A percentile compares a stretch with the other conserved stretches of the same genome.
phyloP scores from a whole-genome alignment of 1,140 invertebrate species.

The Drosophila miranda region DNA sequence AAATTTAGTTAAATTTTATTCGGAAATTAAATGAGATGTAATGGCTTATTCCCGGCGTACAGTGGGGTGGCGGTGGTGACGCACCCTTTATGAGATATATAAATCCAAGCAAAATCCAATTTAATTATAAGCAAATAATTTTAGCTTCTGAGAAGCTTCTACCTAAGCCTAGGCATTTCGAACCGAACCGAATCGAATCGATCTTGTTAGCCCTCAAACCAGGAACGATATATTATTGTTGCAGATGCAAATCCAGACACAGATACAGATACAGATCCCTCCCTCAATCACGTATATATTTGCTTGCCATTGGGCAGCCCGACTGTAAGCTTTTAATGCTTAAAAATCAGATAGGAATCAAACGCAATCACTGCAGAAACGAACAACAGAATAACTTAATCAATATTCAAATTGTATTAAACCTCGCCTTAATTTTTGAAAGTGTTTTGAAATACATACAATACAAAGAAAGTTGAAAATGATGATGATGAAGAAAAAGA shows the following conservation, averaged over 20 bases:
- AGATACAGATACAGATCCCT: conserved; percentile 6
- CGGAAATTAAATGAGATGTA: not conserved
- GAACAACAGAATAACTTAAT: conserved; percentile 44
- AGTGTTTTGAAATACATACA: conserved; percentile 47
- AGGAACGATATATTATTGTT: conserved; percentile 22
- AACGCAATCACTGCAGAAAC: conserved; percentile 60
- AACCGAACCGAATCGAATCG: not conserved
- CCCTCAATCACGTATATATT: conserved; percentile 41
- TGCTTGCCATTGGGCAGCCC: conserved; percentile 54
- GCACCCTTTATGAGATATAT: not conserved
- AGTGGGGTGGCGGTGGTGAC: conserved; percentile 9
- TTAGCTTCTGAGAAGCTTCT: conserved; percentile 69
- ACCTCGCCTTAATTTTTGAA: conserved; percentile 66
- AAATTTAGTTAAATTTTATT: conserved; percentile 11
- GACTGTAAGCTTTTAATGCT: conserved; percentile 63
- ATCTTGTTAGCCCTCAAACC: conserved; percentile 21
- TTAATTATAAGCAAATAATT: conserved; percentile 47
- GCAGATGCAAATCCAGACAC: conserved; percentile 20
- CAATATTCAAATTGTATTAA: conserved; percentile 43
- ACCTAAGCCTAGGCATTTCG: conserved; percentile 46
- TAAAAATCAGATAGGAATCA: conserved; percentile 57
- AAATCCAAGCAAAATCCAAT: conserved; percentile 28
- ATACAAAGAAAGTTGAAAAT: conserved; percentile 3
- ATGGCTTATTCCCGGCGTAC: not conserved
- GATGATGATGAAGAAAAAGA: conserved; percentile 6